Percentiles rank a stretch among this genome's conserved stretches.
Conservation (phyloP, 2,113 vertebrate species). For the Brienomyrus brachyistius region DNA sequence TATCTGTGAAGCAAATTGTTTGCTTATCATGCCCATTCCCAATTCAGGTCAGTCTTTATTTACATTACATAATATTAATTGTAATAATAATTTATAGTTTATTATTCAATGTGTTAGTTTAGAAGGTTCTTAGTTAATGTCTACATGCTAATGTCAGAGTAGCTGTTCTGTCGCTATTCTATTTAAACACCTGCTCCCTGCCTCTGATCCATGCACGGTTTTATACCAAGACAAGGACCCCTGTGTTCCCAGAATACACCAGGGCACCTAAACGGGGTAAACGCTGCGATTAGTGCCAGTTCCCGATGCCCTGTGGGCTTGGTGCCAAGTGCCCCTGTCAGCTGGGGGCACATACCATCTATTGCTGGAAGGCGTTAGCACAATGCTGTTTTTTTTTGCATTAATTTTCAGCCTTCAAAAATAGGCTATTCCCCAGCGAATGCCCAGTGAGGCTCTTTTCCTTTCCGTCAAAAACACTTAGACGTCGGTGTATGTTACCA, state of each 20-base stretch:
- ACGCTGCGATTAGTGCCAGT: neutral
- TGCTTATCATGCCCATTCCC: neutral
- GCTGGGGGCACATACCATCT: neutral
- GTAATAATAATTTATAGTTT: neutral
- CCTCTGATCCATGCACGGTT: neutral
- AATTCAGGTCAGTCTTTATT: neutral
- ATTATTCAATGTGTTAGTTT: neutral
- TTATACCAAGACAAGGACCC: neutral
- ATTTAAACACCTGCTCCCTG: neutral
- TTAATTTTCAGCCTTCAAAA: slow-evolving; percentile 6
- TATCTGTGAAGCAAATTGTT: neutral
- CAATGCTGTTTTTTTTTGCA: neutral
- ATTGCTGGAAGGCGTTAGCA: neutral
- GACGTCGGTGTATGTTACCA: neutral
- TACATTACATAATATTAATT: neutral
- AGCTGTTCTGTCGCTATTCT: neutral
- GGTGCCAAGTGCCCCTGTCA: neutral
- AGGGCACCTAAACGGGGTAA: neutral
- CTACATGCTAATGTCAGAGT: neutral
- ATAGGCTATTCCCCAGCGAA: neutral
- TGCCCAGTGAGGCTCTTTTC: neutral
- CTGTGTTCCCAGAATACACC: neutral
- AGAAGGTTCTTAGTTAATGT: neutral
- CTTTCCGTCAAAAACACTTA: neutral
- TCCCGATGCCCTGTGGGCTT: neutral